phyloP scores from a whole-genome alignment of 1,140 invertebrate genomes.

The Zophobas atratus region DNA sequence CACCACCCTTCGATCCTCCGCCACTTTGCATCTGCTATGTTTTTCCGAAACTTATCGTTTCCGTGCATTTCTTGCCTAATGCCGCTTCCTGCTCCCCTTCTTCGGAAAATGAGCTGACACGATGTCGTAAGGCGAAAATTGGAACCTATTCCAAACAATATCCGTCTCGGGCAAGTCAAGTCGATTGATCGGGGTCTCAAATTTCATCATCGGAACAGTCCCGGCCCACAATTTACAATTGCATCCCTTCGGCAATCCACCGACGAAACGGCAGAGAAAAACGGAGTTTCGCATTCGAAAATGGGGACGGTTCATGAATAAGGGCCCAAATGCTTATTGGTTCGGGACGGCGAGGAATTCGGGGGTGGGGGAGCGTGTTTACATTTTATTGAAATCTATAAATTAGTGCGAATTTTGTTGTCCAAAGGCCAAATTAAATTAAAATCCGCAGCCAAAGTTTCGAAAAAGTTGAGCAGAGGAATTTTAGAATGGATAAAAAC shows the following conservation, averaged over 20 bases:
- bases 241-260: slow-evolving; percentile 8
- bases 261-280: slow-evolving; percentile 3
- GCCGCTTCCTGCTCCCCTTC: no score
- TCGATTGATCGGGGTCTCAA: slow-evolving; percentile 14
- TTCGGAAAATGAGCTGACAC: background rate
- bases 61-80: no score
- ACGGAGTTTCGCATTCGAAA: background rate
- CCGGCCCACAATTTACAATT: slow-evolving; percentile 23
- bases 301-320: slow-evolving; percentile 9
- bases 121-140: slow-evolving; percentile 8
- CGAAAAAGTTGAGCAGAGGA: no score
- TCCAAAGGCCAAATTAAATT: no score
- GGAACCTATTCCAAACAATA: background rate
- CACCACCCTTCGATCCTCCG: no score
- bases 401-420: slow-evolving; percentile 22
- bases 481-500: no score
- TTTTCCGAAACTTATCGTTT: no score
- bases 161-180: slow-evolving; percentile 6
- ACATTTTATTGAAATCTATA: slow-evolving; percentile 26
- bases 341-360: background rate
- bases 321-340: slow-evolving; percentile 21
- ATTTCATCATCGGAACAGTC: slow-evolving; percentile 14
- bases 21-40: no score
- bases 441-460: no score
- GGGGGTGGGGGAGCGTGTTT: slow-evolving; percentile 13